Percentiles rank a stretch among this genome's conserved stretches.
Evolutionary conservation across 2,797 vertebrate species (phyloP).

Genomic region (Pseudochirops cupreus): DNA sequence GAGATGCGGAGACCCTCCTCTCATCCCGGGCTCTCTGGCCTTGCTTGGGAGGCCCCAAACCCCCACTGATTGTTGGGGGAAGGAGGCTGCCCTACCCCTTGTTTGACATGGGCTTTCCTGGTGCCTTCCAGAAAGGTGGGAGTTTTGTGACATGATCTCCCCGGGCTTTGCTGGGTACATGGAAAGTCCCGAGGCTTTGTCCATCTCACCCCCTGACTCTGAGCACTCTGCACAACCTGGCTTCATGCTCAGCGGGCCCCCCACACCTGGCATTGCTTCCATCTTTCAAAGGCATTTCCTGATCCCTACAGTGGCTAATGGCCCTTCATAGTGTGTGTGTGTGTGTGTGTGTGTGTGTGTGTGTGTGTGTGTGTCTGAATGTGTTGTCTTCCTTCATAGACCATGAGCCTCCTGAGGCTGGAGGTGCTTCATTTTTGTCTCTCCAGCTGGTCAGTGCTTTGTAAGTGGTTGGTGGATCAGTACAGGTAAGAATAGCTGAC

Average conservation of each 20-base stretch:
- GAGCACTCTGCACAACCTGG: not conserved
- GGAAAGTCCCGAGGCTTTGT: not conserved
- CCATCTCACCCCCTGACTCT: not conserved
- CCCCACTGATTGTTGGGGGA: too few species aligned
- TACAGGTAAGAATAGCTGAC: not conserved
- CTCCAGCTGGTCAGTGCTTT: not conserved
- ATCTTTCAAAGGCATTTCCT: too few species aligned
- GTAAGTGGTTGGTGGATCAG: too few species aligned
- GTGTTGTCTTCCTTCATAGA: not conserved
- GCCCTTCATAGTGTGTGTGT: not conserved
- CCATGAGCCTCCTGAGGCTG: too few species aligned
- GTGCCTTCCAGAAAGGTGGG: constrained; percentile 10
- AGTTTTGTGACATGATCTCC: constrained; percentile 9
- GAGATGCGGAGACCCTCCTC: constrained; percentile 50
- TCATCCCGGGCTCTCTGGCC: not conserved
- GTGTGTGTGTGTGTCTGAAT: not conserved
- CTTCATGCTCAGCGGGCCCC: not conserved
- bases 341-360: too few species aligned
- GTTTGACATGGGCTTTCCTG: constrained; percentile 29
- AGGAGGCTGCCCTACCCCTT: constrained; percentile 7
- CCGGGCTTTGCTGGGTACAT: not conserved
- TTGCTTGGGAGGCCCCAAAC: not conserved
- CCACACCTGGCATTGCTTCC: too few species aligned
- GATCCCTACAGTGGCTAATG: not conserved
- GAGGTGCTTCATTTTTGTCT: not conserved